A percentile compares a stretch with the other conserved stretches of the same genome.
phyloP scores from a whole-genome alignment of 2,797 vertebrate genomes.

The Merluccius polli region DNA sequence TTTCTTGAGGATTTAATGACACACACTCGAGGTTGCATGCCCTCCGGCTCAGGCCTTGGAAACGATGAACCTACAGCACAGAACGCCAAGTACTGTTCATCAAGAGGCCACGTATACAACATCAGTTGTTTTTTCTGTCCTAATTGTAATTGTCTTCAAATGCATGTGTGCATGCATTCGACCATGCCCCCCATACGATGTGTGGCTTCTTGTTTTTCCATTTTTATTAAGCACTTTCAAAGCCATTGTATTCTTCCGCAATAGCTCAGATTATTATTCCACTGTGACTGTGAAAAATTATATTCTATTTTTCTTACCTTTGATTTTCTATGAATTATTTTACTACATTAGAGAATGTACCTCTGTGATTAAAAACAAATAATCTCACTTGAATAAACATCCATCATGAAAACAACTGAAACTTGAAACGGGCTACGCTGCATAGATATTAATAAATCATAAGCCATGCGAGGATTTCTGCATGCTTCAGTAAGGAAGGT shows the following conservation, averaged over 20 bases:
- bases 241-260: constrained; percentile 66
- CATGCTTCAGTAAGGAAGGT: neutral
- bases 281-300: constrained; percentile 66
- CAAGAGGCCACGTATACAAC: constrained; percentile 12
- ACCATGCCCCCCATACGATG: constrained; percentile 44
- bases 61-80: constrained; percentile 20
- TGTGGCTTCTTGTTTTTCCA: constrained; percentile 32
- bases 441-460: neutral
- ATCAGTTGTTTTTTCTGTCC: constrained; percentile 31
- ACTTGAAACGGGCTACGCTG: neutral
- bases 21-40: constrained; percentile 49
- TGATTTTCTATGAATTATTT: constrained; percentile 75
- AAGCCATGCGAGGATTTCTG: neutral
- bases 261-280: constrained; percentile 63
- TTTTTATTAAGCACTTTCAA: constrained; percentile 52
- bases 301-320: constrained; percentile 69
- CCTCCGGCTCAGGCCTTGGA: constrained; percentile 32
- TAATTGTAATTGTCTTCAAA: constrained; percentile 29
- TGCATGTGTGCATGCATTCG: constrained; percentile 41
- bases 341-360: constrained; percentile 69
- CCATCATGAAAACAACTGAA: constrained; percentile 36
- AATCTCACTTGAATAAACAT: constrained; percentile 58
- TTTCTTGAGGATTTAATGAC: constrained; percentile 27
- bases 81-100: constrained; percentile 9
- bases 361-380: constrained; percentile 61